A percentile compares a stretch with the other conserved stretches of the same genome.
Conservation (phyloP, 1,140 invertebrate genomes). For the Musca vetustissima region DNA sequence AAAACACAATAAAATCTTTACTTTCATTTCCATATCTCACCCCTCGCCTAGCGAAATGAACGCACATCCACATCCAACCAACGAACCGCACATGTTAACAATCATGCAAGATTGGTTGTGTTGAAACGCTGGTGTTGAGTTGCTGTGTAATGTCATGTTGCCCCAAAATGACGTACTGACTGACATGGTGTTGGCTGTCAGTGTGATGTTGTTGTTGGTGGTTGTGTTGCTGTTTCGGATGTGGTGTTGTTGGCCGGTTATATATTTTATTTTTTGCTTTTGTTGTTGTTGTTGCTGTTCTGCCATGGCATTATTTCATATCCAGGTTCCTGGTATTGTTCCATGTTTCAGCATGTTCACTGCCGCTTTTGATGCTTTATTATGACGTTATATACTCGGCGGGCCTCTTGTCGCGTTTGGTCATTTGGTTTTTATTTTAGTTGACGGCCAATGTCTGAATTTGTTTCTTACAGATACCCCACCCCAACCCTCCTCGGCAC, state of each 20-base stretch:
- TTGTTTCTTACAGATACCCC: not conserved
- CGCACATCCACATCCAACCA: too few species aligned
- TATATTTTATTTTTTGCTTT: too few species aligned
- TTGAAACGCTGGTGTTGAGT: not conserved
- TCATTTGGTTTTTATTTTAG: conserved; percentile 33
- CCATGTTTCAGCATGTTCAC: not conserved
- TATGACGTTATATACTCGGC: conserved; percentile 15
- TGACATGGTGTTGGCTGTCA: conserved; percentile 21
- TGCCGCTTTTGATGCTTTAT: conserved; percentile 21
- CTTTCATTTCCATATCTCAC: too few species aligned
- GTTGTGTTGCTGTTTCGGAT: not conserved
- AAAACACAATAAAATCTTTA: too few species aligned
- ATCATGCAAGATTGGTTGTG: too few species aligned
- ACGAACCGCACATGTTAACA: too few species aligned
- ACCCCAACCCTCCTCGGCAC: too few species aligned
- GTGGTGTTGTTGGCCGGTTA: not conserved
- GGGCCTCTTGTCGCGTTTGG: conserved; percentile 26
- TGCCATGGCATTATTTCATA: conserved; percentile 16
- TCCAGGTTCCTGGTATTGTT: not conserved
- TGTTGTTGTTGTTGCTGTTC: not conserved
- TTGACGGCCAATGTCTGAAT: not conserved
- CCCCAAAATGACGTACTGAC: conserved; percentile 18
- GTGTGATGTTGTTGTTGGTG: not conserved
- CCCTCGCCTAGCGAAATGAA: too few species aligned
- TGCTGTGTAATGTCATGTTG: conserved; percentile 22